Evolutionary conservation across 37 sponge, comb jelly and placozoan genomes (phyloP), one percentile per base, ranked within the genome.

Genomic region (Chondrosia reniformis): DNA sequence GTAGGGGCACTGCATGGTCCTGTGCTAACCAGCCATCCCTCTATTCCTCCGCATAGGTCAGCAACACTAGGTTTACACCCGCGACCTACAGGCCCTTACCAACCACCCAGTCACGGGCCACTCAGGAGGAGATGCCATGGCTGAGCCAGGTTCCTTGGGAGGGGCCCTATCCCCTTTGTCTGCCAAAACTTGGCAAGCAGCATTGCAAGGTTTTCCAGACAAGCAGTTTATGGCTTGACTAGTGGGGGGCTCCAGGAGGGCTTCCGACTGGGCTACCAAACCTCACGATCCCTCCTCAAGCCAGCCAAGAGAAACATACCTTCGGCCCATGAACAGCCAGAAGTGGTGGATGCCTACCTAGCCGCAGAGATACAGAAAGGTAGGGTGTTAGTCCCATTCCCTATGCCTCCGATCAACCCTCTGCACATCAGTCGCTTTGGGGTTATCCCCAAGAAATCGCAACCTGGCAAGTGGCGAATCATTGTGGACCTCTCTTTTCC

Each of bases 401-500:
- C 4, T 44, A 21, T 19, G 4, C 66, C 66, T 30, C 66, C 8
- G 3, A 4, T 8, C 25, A 8, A 8, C 28, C n/a, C n/a, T n/a
- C 27, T 12, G 9, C 43, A 69, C 72, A 69, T 37, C 42, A 69
- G 41, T 25, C 4, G 72, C 5, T 69, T 69, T 40, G 72, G 72
- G 24, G 72, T 69, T 19, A 69, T 69, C 24, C 42, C 67, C 5
- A 66, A 66, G 36, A 12, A 66, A 4, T 37, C 67, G 4, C 67
- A 66, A 31, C 67, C 67, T 37, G 67, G 67, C 7, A 66, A 36
- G 38, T 66, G 67, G 67, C 38, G 67, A 41, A 41, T 69, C 42
- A 69, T 69, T 6, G 43, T 69, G 72, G 72, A 69, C 42, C 41
- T 38, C 25, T 69, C 43, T 4, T 31, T 34, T 4, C 72, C 44